These are phyloP conservation scores for Ciona savignyi DNA, from an alignment of 23 tunicate species.

Conservation along the genomic window DNA sequence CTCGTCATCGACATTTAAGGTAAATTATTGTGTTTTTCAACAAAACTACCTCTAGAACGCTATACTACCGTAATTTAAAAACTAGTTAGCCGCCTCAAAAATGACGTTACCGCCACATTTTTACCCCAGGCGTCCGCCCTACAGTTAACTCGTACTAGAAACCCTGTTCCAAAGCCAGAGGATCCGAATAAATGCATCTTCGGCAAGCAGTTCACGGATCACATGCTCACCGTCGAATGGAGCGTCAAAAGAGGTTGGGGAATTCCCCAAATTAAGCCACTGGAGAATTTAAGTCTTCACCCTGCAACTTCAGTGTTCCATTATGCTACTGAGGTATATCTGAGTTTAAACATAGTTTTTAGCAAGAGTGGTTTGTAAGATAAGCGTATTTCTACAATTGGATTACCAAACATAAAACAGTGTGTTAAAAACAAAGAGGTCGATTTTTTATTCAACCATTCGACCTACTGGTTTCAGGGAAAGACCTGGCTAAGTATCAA, in stretches of 20 bases:
- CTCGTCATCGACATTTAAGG: slow-evolving; percentile 2
- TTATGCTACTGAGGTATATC: slow-evolving; percentile 86
- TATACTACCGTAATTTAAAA: too few species aligned
- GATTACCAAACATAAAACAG: too few species aligned
- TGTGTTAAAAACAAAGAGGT: too few species aligned
- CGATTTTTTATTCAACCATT: too few species aligned
- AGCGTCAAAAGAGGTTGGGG: slow-evolving; percentile 60
- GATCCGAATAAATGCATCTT: slow-evolving; percentile 82
- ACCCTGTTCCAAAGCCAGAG: slow-evolving; percentile 33
- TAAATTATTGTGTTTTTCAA: neutral
- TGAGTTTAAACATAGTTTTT: too few species aligned
- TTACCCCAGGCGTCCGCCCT: slow-evolving; percentile 22
- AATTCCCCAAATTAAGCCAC: slow-evolving; percentile 69
- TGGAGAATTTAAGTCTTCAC: slow-evolving; percentile 70
- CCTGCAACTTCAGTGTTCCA: slow-evolving; percentile 79
- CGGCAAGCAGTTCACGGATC: slow-evolving; percentile 92
- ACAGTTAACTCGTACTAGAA: slow-evolving; percentile 19
- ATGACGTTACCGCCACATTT: too few species aligned
- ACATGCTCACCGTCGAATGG: slow-evolving; percentile 94
- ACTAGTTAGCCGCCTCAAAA: too few species aligned
- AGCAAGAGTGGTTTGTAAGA: too few species aligned
- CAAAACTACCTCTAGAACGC: too few species aligned
- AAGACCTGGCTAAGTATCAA: too few species aligned
- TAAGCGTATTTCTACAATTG: too few species aligned
- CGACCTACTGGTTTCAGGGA: too few species aligned